Conservation (phyloP, 2,888 invertebrate species). For the Orgyia antiqua region DNA sequence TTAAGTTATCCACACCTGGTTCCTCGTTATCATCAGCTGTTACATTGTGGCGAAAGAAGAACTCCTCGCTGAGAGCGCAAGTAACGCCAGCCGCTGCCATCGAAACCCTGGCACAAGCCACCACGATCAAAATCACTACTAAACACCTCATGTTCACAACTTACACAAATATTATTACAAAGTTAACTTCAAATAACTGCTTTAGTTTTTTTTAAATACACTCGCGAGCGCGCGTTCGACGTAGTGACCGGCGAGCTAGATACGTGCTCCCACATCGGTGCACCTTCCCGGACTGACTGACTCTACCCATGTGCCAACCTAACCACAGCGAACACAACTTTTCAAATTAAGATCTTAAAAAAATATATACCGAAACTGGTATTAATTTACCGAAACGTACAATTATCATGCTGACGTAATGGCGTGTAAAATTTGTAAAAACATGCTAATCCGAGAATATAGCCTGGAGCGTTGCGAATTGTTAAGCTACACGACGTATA, state of each 20-base stretch:
- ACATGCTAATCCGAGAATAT: conserved; percentile 21
- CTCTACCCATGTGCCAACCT: conserved; percentile 12
- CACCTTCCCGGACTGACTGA: conserved; percentile 59
- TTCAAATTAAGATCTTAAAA: conserved; percentile 59
- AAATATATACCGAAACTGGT: conserved; percentile 50
- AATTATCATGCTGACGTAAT: conserved; percentile 36
- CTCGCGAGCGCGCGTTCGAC: conserved; percentile 58
- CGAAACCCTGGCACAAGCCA: conserved; percentile 41
- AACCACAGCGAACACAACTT: conserved; percentile 30
- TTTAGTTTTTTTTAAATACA: conserved; percentile 39
- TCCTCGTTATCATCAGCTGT: conserved; percentile 68
- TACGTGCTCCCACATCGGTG: conserved; percentile 65
- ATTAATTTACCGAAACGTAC: conserved; percentile 39
- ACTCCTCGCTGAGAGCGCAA: conserved; percentile 53
- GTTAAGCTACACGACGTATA: no score
- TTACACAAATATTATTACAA: conserved; percentile 30
- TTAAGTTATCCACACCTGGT: conserved; percentile 62
- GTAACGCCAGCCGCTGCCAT: conserved; percentile 48
- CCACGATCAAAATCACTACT: conserved; percentile 50
- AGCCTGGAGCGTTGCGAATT: conserved; percentile 21
- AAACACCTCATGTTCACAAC: conserved; percentile 70
- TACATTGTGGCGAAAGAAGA: conserved; percentile 64
- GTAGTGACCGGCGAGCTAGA: conserved; percentile 38
- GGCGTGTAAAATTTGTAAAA: conserved; percentile 27
- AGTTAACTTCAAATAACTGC: conserved; percentile 40